Conservation (phyloP, 2,888 invertebrate species). For the Bimastos eiseni region DNA sequence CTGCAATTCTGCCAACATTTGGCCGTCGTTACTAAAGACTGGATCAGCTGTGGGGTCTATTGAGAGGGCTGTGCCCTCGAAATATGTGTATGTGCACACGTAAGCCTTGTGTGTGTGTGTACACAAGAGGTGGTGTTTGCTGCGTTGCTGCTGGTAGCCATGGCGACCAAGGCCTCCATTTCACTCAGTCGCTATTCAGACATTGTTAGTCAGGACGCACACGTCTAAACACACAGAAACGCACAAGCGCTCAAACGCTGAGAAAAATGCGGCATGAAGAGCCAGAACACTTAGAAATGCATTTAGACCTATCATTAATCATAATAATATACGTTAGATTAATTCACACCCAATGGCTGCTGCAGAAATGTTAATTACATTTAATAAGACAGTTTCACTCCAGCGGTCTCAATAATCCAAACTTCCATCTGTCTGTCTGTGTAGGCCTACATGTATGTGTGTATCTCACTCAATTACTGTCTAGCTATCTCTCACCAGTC, state of each 20-base stretch:
- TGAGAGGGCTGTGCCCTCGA: neutral
- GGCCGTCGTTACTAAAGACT: neutral
- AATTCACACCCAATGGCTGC: neutral
- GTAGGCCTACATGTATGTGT: too few species aligned
- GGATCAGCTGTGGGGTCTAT: neutral
- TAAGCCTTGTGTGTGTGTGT: too few species aligned
- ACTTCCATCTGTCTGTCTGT: too few species aligned
- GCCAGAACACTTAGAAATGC: neutral
- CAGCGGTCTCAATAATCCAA: too few species aligned
- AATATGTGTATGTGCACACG: neutral
- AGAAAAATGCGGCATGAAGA: neutral
- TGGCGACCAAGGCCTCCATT: constrained; percentile 13
- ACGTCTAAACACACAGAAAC: too few species aligned
- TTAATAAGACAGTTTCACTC: too few species aligned
- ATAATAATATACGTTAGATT: neutral
- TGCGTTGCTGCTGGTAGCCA: neutral
- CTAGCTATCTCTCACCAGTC: too few species aligned
- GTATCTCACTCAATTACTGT: too few species aligned
- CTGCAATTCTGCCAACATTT: too few species aligned
- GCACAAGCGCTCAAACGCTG: too few species aligned
- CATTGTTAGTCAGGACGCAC: too few species aligned
- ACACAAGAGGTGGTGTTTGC: neutral
- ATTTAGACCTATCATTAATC: neutral
- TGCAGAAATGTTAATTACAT: neutral
- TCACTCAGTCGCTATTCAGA: neutral